Evolutionary conservation across 2,797 vertebrate genomes (phyloP).

Genomic region (Scarus forsteni): DNA sequence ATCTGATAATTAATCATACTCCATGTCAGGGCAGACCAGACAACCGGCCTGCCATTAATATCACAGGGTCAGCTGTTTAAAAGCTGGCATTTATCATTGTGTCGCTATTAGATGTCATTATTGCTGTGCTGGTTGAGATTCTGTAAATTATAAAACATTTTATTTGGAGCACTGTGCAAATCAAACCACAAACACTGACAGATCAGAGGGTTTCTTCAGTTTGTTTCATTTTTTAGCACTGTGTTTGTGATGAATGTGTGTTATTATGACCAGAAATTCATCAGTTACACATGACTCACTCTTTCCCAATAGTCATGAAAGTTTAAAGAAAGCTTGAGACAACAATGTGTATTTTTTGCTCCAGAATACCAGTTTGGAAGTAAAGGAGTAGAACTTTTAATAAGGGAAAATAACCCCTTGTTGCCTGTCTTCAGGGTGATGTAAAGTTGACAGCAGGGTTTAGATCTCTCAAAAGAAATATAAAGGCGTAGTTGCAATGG

Average conservation of each 20-base stretch:
- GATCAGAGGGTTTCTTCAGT: slow-evolving; percentile 3
- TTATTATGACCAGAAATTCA: background rate
- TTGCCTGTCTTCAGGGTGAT: no score
- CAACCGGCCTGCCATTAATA: slow-evolving; percentile 66
- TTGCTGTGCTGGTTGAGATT: slow-evolving; percentile 72
- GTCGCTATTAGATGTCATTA: slow-evolving; percentile 78
- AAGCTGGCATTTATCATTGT: slow-evolving; percentile 82
- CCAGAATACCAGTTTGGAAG: no score
- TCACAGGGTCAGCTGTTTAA: slow-evolving; percentile 79
- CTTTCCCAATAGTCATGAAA: background rate
- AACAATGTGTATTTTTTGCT: no score
- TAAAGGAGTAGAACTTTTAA: no score
- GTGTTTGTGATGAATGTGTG: background rate
- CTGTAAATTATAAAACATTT: slow-evolving; percentile 75
- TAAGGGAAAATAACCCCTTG: no score
- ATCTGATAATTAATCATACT: slow-evolving; percentile 81
- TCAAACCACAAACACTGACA: slow-evolving; percentile 23
- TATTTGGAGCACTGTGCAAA: slow-evolving; percentile 39
- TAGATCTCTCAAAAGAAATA: no score
- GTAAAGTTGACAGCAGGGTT: no score
- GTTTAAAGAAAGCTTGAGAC: no score
- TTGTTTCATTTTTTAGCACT: background rate
- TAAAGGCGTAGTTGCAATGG: no score
- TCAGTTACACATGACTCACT: background rate
- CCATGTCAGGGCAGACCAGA: slow-evolving; percentile 64